Conservation (phyloP, 2,797 vertebrate species). For the Danionella dracula region DNA sequence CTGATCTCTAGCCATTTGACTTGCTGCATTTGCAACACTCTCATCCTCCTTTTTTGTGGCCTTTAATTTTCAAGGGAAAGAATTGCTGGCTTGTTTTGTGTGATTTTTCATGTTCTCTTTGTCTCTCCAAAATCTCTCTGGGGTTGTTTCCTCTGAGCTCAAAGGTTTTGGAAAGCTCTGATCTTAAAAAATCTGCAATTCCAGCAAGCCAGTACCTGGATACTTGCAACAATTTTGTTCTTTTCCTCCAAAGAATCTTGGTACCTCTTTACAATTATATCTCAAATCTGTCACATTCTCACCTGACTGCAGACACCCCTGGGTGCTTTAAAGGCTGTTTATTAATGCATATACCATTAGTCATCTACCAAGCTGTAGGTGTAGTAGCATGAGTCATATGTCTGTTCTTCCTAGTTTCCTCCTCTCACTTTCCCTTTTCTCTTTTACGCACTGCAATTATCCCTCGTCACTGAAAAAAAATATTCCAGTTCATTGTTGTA, state of each 20-base stretch:
- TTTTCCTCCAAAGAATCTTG: background rate
- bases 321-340: constrained; percentile 24
- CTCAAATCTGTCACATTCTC: background rate
- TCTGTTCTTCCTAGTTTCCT: background rate
- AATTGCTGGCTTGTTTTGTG: constrained; percentile 6
- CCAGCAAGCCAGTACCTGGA: background rate
- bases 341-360: constrained; percentile 24
- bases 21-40: background rate
- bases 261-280: background rate
- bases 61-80: constrained; percentile 29
- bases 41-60: background rate
- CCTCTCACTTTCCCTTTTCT: background rate
- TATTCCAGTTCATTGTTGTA: background rate
- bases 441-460: constrained; percentile 16
- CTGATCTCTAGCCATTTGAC: background rate
- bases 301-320: background rate
- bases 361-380: constrained; percentile 24
- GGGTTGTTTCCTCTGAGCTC: constrained; percentile 6
- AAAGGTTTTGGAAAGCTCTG: constrained; percentile 20
- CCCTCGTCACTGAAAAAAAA: constrained; percentile 10
- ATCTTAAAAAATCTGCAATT: constrained; percentile 22
- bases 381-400: constrained; percentile 19
- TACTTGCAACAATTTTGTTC: background rate
- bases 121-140: constrained; percentile 16
- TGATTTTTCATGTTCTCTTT: constrained; percentile 1